Evolutionary conservation across 2,113 vertebrate genomes (phyloP).

Genomic region (Barbus barbus): DNA sequence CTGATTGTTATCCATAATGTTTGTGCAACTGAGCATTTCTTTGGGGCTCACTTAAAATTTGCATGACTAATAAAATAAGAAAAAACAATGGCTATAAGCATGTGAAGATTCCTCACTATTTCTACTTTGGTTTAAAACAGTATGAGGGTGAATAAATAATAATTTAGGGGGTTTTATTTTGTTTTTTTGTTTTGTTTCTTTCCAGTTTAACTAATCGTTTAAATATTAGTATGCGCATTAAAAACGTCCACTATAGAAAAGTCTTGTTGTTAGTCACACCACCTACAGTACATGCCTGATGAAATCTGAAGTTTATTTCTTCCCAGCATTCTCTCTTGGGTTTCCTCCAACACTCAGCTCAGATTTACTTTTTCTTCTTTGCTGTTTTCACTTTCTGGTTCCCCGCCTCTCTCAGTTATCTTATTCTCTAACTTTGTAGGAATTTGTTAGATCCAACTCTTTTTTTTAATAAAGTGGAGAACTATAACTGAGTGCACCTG

Average conservation of each 20-base stretch:
- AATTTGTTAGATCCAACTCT: slow-evolving; percentile 33
- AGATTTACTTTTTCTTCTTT: background rate
- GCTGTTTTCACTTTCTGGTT: background rate
- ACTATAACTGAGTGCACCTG: slow-evolving; percentile 22
- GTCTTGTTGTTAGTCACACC: slow-evolving; percentile 1
- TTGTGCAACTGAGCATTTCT: background rate
- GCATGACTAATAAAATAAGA: background rate
- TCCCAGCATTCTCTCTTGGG: background rate
- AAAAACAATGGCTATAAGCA: background rate
- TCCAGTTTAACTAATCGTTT: background rate
- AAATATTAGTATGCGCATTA: background rate
- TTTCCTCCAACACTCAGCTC: background rate
- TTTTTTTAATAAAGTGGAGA: slow-evolving; percentile 36
- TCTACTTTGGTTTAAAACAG: background rate
- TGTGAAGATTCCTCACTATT: background rate
- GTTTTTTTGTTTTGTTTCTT: background rate
- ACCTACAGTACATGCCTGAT: slow-evolving; percentile 11
- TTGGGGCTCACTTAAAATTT: background rate
- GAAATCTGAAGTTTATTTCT: background rate
- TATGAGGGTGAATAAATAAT: too few relatives aligned
- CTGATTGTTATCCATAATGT: background rate
- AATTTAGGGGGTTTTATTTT: too few relatives aligned
- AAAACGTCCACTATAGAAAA: background rate
- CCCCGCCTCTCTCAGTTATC: slow-evolving; percentile 28
- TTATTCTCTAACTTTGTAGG: background rate